Evolutionary conservation across 1,140 invertebrate genomes (phyloP).

Genomic region (Yoshiicerus persimilis): DNA sequence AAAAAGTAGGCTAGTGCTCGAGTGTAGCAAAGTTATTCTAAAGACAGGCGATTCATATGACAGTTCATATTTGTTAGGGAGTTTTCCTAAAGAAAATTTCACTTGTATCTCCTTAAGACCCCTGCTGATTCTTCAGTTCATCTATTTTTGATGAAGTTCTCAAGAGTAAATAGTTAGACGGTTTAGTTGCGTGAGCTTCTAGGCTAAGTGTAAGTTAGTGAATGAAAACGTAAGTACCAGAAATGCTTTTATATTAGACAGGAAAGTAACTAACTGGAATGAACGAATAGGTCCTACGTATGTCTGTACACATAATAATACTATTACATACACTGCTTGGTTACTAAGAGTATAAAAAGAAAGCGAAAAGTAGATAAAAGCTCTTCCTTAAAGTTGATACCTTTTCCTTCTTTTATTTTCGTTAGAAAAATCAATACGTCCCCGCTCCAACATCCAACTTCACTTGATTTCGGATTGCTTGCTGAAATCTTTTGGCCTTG

Average conservation of each 20-base stretch:
- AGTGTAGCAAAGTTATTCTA: background rate
- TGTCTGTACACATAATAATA: no score
- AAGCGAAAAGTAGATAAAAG: constrained; percentile 14
- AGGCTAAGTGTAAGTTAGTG: background rate
- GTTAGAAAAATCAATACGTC: constrained; percentile 2
- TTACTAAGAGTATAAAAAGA: background rate
- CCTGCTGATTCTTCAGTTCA: background rate
- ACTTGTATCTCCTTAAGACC: background rate
- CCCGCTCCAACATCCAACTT: no score
- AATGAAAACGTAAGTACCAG: background rate
- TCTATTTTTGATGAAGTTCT: background rate
- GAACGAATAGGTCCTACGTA: background rate
- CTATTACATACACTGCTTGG: background rate
- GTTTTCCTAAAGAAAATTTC: background rate
- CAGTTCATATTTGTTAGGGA: background rate
- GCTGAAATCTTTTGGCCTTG: background rate
- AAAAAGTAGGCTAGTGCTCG: background rate
- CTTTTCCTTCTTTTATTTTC: background rate
- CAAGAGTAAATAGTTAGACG: background rate
- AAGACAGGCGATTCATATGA: background rate
- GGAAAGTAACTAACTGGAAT: background rate
- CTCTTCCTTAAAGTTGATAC: background rate
- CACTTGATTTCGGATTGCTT: background rate
- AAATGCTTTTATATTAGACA: background rate
- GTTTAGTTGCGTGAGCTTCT: background rate